Conservation (phyloP, 1,140 invertebrate species). For the Leguminivora glycinivorella region DNA sequence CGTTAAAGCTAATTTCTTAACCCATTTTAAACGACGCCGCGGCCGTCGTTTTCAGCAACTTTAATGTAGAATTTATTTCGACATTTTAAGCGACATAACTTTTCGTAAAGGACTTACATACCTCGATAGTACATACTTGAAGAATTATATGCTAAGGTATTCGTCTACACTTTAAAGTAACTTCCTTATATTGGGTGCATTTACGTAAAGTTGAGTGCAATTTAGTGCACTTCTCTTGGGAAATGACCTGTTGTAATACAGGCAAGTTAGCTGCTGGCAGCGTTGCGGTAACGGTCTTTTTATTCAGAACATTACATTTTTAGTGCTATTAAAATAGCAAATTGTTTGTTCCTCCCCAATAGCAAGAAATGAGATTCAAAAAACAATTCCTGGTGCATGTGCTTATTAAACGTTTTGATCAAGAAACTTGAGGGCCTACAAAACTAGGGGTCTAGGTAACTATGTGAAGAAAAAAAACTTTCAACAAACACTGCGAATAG, state of each 20-base stretch:
- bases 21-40: slow-evolving; percentile 13
- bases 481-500: no score
- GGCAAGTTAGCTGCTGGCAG: slow-evolving; percentile 14
- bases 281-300: slow-evolving; percentile 1
- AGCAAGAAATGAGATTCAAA: no score
- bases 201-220: slow-evolving; percentile 21
- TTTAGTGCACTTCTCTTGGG: slow-evolving; percentile 28
- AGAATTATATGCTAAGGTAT: background rate
- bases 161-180: slow-evolving; percentile 5
- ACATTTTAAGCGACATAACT: slow-evolving; percentile 3
- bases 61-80: slow-evolving; percentile 12
- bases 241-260: slow-evolving; percentile 25
- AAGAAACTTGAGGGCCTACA: no score
- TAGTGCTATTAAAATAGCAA: background rate
- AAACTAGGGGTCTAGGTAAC: no score
- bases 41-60: background rate
- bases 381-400: no score
- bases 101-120: background rate
- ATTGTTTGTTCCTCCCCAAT: background rate
- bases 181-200: slow-evolving; percentile 20
- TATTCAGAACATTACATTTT: slow-evolving; percentile 14
- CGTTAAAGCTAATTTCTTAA: slow-evolving; percentile 22
- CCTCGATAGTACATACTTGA: background rate
- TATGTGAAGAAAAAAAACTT: no score
- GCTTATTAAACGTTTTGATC: no score